Conservation (phyloP, 2,113 vertebrate genomes). For the Rhabdornis inornatus region DNA sequence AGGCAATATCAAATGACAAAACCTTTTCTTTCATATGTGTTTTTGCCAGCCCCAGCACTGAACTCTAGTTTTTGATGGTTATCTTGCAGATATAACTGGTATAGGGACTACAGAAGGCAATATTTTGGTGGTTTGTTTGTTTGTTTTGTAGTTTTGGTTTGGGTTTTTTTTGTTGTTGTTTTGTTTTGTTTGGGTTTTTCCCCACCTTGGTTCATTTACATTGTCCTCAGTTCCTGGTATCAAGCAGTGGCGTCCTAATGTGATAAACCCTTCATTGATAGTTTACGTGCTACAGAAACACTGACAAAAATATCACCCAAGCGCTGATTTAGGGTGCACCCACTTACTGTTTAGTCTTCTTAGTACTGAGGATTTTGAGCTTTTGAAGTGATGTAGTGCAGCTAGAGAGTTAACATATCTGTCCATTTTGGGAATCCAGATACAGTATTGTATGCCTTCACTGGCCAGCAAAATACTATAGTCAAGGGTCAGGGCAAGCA, state of each 20-base stretch:
- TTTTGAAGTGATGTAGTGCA: background rate
- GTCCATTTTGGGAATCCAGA: background rate
- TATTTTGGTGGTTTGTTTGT: background rate
- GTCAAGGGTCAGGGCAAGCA: background rate
- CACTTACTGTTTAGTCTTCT: background rate
- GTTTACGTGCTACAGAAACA: background rate
- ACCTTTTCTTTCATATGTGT: background rate
- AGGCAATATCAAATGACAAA: background rate
- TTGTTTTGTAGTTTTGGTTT: background rate
- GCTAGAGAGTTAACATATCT: background rate
- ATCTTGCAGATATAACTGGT: background rate
- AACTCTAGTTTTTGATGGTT: background rate
- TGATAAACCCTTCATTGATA: background rate
- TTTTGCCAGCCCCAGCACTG: background rate
- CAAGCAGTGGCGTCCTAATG: background rate
- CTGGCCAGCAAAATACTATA: background rate
- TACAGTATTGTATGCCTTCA: background rate
- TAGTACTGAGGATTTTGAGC: background rate
- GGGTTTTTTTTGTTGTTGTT: background rate
- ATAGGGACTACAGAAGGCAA: background rate
- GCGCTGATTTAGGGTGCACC: background rate
- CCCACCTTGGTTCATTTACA: fast-evolving
- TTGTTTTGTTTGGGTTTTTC: background rate
- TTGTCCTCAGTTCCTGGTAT: background rate
- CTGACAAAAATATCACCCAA: background rate